Base-by-base conservation (phyloP, 2,797 vertebrate genomes). In the Scolopax rusticola region DNA sequence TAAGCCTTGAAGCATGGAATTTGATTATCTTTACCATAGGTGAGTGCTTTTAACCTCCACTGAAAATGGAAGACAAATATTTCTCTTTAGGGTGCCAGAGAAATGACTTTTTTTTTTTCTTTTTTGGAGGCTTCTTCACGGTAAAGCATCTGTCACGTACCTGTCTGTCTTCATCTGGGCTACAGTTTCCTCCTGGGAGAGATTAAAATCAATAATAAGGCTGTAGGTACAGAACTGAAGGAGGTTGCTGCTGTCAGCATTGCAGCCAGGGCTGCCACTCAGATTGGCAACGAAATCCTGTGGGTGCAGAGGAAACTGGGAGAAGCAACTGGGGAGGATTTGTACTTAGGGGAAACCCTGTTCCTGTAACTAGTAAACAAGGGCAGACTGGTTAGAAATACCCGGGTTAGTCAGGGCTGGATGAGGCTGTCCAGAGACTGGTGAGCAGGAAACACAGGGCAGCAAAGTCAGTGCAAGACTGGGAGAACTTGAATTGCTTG, bases 1-100 rank as follows among this genome's bases (percentile, higher is more conserved):
- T 91, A 83, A 87, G 67, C 85, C 74, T 41, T 63, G 92, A 93
- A 93, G 86, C 92, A 59, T 90, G 88, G 93, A 73, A 94, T 94
- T 82, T 85, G 6, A 87, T 96, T 90, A 84, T 85, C 63, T 90
- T 95, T 95, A 82, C 74, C 32, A n/a, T 4, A 91, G 89, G 33
- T 53, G 41, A 54, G 56, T 91, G 80, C 84, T 75, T 94, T 81
- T 78, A 78, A 73, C 47, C 56, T 80, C 54, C 68, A 63, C n/a
- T 68, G 48, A 24, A 77, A 93, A 91, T 50, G 20, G 53, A 93
- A 91, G 47, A 76, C 64, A 70, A 41, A 59, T 47, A 80, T 64
- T 79, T 84, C 59, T 79, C 53, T 75, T 85, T 38, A 79, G 47
- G n/a, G 11, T 45, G 45, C 60, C 43, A 84, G 63, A 84, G n/a